Conservation (phyloP, 2,113 vertebrate genomes). For the Edolisoma coerulescens region DNA sequence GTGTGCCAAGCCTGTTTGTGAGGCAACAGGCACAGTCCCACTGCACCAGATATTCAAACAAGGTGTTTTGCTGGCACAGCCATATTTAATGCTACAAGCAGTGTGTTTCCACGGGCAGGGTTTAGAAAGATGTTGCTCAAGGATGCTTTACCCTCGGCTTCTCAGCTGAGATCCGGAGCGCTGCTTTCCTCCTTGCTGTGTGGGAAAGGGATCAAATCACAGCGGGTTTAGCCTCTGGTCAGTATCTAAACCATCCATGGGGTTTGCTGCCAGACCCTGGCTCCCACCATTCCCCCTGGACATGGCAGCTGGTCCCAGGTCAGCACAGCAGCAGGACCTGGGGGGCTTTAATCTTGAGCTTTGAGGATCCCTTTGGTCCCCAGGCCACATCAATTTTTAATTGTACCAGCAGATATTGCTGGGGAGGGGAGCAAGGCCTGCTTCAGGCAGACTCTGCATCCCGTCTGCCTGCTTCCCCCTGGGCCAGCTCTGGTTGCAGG, state of each 20-base stretch:
- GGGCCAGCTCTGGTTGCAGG: not conserved
- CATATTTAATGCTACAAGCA: not conserved
- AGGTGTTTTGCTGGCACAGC: constrained; percentile 21
- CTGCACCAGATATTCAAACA: not conserved
- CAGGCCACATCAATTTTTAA: not conserved
- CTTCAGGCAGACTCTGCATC: not conserved
- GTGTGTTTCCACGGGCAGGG: not conserved
- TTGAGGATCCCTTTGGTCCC: not conserved
- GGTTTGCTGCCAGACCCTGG: not conserved
- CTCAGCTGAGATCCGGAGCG: not conserved
- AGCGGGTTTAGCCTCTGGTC: not conserved
- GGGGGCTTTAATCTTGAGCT: not conserved
- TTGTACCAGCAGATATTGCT: not conserved
- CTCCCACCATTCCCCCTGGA: not conserved
- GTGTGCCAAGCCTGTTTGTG: rapidly evolving
- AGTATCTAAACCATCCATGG: not conserved
- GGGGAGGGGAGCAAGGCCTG: not conserved
- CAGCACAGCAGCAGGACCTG: not conserved
- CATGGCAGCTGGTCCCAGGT: not conserved
- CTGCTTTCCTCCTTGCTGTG: not conserved
- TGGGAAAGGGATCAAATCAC: not conserved
- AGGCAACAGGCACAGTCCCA: not conserved
- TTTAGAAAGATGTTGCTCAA: not conserved
- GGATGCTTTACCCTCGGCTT: not conserved
- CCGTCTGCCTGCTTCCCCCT: not conserved